Conservation (phyloP, 2,113 vertebrate species). For the Nymphicus hollandicus region DNA sequence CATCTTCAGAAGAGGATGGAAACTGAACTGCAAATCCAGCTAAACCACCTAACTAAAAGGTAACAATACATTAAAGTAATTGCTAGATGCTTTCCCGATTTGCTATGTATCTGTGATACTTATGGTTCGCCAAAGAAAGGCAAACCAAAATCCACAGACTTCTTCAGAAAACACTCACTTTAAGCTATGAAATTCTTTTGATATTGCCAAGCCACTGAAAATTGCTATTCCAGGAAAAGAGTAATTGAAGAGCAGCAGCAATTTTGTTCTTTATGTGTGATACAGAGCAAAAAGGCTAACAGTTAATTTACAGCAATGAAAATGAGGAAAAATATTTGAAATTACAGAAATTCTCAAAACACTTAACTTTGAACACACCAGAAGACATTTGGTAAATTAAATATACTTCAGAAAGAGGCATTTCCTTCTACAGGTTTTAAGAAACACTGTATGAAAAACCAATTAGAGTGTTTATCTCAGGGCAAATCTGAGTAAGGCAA, state of each 20-base stretch:
- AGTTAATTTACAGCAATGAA: neutral
- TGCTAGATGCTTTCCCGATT: constrained; percentile 3
- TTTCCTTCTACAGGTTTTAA: neutral
- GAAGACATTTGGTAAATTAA: neutral
- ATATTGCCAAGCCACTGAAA: constrained; percentile 22
- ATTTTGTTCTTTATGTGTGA: neutral
- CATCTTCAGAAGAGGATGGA: neutral
- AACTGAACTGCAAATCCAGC: neutral
- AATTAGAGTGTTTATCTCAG: neutral
- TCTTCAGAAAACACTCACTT: neutral
- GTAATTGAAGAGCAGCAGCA: neutral
- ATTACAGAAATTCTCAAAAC: neutral
- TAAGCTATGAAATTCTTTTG: neutral
- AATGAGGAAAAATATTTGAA: neutral
- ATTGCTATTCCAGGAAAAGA: constrained; percentile 24
- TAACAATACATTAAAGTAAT: neutral
- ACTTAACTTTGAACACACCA: neutral
- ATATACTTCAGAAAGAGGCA: neutral
- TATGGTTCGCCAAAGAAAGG: neutral
- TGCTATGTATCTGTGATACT: neutral
- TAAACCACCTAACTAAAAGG: neutral
- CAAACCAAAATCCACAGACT: neutral
- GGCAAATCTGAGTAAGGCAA: neutral
- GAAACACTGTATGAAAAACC: neutral
- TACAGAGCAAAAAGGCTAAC: neutral